These are phyloP conservation scores for Conus canariensis DNA, from an alignment of 2,888 invertebrate species.

Conservation along the genomic window DNA sequence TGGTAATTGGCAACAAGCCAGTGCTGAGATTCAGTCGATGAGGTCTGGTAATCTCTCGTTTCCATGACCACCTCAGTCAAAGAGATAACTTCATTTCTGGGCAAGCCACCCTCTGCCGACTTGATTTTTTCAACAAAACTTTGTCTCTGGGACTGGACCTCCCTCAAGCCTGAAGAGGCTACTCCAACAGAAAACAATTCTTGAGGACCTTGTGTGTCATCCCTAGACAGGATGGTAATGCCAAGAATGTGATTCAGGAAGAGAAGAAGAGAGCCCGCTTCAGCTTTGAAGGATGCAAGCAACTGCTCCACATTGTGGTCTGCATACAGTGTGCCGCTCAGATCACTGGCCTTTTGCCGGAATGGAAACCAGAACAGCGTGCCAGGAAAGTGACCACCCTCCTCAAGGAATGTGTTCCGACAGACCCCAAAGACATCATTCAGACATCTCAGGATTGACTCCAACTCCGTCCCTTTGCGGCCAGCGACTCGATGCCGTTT, in stretches of 20 bases:
- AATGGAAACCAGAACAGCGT: slow-evolving; percentile 75
- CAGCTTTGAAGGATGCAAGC: slow-evolving; percentile 63
- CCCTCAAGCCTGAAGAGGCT: background rate
- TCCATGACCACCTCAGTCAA: slow-evolving; percentile 31
- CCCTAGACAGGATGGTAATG: slow-evolving; percentile 59
- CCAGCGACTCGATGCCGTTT: background rate
- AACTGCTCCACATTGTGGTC: slow-evolving; percentile 58
- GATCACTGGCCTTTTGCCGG: slow-evolving; percentile 58
- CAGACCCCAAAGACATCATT: slow-evolving; percentile 60
- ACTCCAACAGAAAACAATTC: slow-evolving; percentile 10
- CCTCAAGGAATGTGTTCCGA: slow-evolving; percentile 46
- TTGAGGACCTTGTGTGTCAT: background rate
- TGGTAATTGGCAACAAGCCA: slow-evolving; percentile 59
- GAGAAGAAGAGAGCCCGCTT: slow-evolving; percentile 65
- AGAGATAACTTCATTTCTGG: background rate
- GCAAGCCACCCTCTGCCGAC: background rate
- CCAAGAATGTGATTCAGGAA: slow-evolving; percentile 70
- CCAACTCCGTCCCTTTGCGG: slow-evolving; percentile 38
- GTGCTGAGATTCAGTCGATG: background rate
- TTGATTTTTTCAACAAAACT: background rate
- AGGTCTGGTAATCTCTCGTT: background rate
- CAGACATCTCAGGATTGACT: slow-evolving; percentile 55
- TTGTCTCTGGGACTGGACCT: background rate
- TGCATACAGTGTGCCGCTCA: slow-evolving; percentile 66
- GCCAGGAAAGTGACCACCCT: slow-evolving; percentile 59